A percentile compares a stretch with the other conserved stretches of the same genome.
Evolutionary conservation across 2,888 invertebrate genomes (phyloP).

Genomic region (Protonemura montana): DNA sequence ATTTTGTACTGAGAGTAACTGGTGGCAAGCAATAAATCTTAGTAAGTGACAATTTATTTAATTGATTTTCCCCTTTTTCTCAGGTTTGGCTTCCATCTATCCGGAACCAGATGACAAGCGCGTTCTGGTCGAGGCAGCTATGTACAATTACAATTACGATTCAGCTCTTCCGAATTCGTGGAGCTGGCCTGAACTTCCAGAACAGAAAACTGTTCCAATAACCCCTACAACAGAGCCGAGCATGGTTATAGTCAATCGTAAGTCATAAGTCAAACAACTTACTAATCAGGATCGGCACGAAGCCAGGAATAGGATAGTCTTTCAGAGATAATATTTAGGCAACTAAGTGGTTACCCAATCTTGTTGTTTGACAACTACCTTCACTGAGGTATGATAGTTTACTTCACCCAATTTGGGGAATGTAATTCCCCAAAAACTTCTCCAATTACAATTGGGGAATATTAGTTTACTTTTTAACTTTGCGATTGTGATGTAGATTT

Average conservation of each 20-base stretch:
- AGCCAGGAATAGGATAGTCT: neutral
- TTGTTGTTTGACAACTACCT: neutral
- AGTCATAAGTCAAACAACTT: neutral
- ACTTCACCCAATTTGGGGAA: too few relatives aligned
- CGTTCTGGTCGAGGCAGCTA: slow-evolving; percentile 74
- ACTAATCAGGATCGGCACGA: too few relatives aligned
- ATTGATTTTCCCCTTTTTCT: neutral
- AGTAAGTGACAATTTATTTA: too few relatives aligned
- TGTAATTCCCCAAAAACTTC: too few relatives aligned
- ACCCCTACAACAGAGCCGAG: neutral
- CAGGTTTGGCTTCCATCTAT: slow-evolving; percentile 79
- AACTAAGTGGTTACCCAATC: neutral
- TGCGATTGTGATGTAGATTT: neutral
- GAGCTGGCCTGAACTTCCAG: slow-evolving; percentile 58
- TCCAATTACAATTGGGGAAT: too few relatives aligned
- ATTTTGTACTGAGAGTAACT: too few relatives aligned
- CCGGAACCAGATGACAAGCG: slow-evolving; percentile 82
- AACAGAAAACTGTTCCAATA: slow-evolving; percentile 42
- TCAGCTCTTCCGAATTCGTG: slow-evolving; percentile 72
- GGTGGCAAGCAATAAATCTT: too few relatives aligned
- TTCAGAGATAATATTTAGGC: too few relatives aligned
- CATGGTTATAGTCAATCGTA: neutral
- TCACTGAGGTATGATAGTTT: too few relatives aligned
- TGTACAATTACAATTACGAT: slow-evolving; percentile 82
- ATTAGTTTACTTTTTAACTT: neutral